These are phyloP conservation scores for Zosterops pallidus DNA, from an alignment of 2,113 vertebrate genomes.

Conservation along the genomic window DNA sequence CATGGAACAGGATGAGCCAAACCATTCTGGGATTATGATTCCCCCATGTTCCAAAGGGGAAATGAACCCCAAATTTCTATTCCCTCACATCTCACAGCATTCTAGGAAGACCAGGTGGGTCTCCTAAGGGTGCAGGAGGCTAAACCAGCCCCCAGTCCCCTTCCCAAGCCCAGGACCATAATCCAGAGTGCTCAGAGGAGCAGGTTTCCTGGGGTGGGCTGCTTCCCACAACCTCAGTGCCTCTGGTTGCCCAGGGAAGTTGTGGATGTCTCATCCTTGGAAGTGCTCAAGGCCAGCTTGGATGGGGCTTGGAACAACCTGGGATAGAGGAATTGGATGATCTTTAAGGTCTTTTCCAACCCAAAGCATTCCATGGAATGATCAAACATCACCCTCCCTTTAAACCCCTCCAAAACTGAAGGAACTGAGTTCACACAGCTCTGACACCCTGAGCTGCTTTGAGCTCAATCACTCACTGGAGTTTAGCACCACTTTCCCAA, in stretches of 20 bases:
- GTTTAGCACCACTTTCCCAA: neutral
- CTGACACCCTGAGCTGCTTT: neutral
- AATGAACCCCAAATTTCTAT: neutral
- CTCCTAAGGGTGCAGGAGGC: neutral
- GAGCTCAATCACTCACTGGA: neutral
- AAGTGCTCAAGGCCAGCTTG: neutral
- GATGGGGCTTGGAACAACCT: neutral
- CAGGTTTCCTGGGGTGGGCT: neutral
- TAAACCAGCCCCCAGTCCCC: rapidly evolving
- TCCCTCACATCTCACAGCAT: neutral
- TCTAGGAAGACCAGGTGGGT: neutral
- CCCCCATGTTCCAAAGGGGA: neutral
- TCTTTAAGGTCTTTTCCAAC: neutral
- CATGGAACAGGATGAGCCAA: neutral
- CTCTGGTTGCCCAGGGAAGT: neutral
- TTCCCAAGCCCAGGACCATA: neutral
- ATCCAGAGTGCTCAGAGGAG: neutral
- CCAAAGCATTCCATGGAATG: neutral
- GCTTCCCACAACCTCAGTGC: neutral
- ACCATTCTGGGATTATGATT: neutral
- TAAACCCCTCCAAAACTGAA: neutral
- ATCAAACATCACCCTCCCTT: neutral
- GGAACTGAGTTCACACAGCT: rapidly evolving
- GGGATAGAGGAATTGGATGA: neutral
- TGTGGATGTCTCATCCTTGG: neutral